Evolutionary conservation across 1,140 invertebrate genomes (phyloP), one percentile per base, ranked within the genome.

Genomic region (Achroia grisella): DNA sequence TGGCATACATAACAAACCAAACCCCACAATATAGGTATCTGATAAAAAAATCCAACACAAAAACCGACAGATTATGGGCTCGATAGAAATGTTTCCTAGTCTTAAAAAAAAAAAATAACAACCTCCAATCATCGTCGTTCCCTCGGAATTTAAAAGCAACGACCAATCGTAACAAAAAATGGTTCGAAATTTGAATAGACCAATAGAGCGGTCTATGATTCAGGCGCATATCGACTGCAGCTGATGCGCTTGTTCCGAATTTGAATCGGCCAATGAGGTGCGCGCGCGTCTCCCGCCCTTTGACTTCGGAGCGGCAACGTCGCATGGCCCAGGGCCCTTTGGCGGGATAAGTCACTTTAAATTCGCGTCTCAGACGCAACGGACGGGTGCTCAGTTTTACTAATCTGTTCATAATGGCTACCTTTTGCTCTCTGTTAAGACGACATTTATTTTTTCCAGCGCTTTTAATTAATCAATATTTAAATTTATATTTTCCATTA

Each of bases 181-280:
- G 28, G 32, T 44, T 50, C 50, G 43, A 57, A 52, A 49, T 36
- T 37, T 30, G 45, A 51, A 54, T 66, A 66, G 62, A 54, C 59
- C 59, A 66, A 66, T 66, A 57, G 58, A 47, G 51, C 39, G 40
- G 41, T 66, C 62, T 66, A 66, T 58, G 52, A 59, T 40, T 29
- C 39, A 3, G 28, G 28, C 39, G 23, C 39, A 56, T 37, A 17
- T 37, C 43, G 39, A 39, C 43, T 48, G 52, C 48, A 49, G 44
- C 56, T 47, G 44, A 48, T 56, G 54, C 42, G 51, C 32, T 39
- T 12, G 31, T 32, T n/a, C 31, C 39, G 54, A 43, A 44, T 56
- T 54, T 45, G 53, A 53, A 56, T 39, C 36, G 52, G 42, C 59
- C 59, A 59, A 66, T 59, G 46, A 41, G 48, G 45, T 54, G 55